These are phyloP conservation scores for Xiphorhynchus erythropygius DNA, from an alignment of 2,797 vertebrate genomes.

Conservation along the genomic window DNA sequence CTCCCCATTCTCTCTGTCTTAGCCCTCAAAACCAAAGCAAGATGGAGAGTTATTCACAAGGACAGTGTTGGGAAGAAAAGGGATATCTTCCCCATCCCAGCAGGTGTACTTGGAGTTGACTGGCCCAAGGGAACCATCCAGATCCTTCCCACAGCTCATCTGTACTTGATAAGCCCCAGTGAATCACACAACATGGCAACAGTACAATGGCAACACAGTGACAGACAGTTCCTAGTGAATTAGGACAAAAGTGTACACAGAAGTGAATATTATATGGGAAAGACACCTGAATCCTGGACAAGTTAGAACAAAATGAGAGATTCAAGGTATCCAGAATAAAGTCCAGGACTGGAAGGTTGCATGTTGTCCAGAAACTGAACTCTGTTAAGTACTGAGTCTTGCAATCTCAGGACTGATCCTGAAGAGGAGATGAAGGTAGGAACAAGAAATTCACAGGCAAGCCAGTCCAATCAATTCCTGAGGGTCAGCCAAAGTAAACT, in stretches of 20 bases:
- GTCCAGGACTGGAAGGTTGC: not conserved
- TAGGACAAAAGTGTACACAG: not conserved
- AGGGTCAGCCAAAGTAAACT: not conserved
- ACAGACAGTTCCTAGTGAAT: not conserved
- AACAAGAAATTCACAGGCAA: not conserved
- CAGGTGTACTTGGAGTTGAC: not conserved
- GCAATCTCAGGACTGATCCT: not conserved
- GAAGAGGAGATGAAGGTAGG: not conserved
- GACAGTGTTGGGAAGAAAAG: not conserved
- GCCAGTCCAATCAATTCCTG: not conserved
- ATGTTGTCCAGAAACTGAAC: not conserved
- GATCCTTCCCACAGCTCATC: not conserved
- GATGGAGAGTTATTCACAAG: not conserved
- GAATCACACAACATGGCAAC: not conserved
- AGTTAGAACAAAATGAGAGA: not conserved
- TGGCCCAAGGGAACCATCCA: not conserved
- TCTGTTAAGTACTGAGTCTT: not conserved
- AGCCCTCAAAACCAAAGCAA: not conserved
- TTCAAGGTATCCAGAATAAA: not conserved
- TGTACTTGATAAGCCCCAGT: not conserved
- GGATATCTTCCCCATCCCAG: not conserved
- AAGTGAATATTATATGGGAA: not conserved
- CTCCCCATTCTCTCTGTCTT: not conserved
- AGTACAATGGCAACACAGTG: not conserved
- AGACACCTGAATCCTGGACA: not conserved